These are phyloP conservation scores for Mnemiopsis leidyi DNA, from an alignment of 37 sponge, comb jelly and placozoan genomes.

Conservation along the genomic window DNA sequence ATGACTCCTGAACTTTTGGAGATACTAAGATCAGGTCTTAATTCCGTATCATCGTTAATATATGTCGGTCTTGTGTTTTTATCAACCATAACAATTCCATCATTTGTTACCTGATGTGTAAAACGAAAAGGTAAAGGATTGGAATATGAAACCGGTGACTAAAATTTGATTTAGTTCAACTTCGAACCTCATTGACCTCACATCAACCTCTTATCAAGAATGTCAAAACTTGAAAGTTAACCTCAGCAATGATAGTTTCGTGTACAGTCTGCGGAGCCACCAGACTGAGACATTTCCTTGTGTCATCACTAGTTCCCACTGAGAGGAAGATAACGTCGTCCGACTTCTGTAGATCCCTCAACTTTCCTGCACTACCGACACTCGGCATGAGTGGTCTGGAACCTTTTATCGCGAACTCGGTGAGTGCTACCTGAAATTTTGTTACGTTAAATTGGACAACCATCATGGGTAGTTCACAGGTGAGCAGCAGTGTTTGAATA, in stretches of 20 bases:
- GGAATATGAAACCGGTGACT: no score
- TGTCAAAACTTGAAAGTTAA: no score
- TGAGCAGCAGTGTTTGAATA: no score
- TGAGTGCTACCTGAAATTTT: constrained; percentile 23
- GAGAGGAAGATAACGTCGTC: constrained; percentile 39
- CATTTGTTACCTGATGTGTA: constrained; percentile 41
- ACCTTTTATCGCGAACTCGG: constrained; percentile 22
- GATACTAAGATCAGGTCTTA: neutral
- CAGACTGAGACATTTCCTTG: neutral
- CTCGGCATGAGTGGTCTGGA: neutral
- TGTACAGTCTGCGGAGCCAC: neutral
- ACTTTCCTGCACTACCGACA: constrained; percentile 8
- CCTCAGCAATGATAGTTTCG: constrained; percentile 32
- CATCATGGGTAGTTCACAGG: no score
- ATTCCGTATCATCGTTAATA: neutral
- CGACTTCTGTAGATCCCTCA: neutral
- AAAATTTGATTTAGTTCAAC: no score
- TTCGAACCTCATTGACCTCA: no score
- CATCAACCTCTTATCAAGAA: no score
- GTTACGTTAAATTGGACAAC: no score
- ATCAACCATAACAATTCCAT: neutral
- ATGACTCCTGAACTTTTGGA: neutral
- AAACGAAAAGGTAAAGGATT: no score
- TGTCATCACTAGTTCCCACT: neutral
- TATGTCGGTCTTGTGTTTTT: neutral